Evolutionary conservation across 2,113 vertebrate species (phyloP).

Genomic region (Saguinus imperator): DNA sequence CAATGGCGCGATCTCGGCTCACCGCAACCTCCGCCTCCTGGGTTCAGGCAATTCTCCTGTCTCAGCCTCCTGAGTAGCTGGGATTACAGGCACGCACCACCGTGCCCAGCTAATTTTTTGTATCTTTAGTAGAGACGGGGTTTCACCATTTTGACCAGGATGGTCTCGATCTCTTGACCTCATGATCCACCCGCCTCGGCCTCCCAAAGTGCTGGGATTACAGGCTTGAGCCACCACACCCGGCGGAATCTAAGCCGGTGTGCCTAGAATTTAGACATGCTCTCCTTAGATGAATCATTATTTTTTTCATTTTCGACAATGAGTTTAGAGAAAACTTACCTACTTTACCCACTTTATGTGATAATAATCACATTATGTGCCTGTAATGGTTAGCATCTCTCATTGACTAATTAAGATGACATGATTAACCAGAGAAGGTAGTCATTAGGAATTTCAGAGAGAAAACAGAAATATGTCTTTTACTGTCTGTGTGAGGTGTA

Average conservation of each 20-base stretch:
- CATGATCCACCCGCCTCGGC: too few relatives aligned
- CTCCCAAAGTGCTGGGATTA: too few relatives aligned
- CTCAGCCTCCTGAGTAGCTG: too few relatives aligned
- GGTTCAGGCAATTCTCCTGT: too few relatives aligned
- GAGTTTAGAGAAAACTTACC: background rate
- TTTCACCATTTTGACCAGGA: too few relatives aligned
- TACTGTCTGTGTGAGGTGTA: fast-evolving
- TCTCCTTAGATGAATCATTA: background rate
- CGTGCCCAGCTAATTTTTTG: too few relatives aligned
- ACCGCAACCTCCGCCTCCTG: too few relatives aligned
- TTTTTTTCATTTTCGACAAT: background rate
- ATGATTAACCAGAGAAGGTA: background rate
- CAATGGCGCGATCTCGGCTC: too few relatives aligned
- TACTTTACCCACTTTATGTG: background rate
- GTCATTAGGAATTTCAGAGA: background rate
- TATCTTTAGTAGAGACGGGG: too few relatives aligned
- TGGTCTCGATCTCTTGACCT: too few relatives aligned
- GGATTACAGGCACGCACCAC: too few relatives aligned
- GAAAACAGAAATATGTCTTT: background rate
- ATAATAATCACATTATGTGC: background rate
- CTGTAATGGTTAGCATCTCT: background rate
- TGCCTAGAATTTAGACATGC: background rate
- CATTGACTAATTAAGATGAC: background rate
- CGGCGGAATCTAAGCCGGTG: background rate
- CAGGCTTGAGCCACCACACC: too few relatives aligned